Evolutionary conservation across 2,888 invertebrate species (phyloP).

Genomic region (Petrolisthes cinctipes): DNA sequence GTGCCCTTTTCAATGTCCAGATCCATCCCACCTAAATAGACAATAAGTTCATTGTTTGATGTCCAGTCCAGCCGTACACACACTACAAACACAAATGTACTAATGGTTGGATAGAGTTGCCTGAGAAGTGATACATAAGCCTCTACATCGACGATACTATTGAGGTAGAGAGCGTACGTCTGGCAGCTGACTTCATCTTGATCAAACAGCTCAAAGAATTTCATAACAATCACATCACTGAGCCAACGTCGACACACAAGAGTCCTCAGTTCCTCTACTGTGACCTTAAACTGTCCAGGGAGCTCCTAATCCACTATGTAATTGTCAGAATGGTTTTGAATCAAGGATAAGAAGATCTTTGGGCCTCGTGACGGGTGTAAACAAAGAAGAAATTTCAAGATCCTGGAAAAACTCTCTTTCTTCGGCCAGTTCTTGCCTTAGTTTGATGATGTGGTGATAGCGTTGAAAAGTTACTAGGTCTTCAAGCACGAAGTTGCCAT

Average conservation of each 20-base stretch:
- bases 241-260: background rate
- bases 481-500: conserved; percentile 13
- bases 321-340: background rate
- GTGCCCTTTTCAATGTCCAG: background rate
- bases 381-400: background rate
- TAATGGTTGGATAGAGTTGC: background rate
- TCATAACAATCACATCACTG: background rate
- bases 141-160: background rate
- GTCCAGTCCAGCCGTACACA: background rate
- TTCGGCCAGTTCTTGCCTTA: background rate
- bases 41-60: background rate
- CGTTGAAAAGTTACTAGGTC: background rate
- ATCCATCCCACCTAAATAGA: background rate
- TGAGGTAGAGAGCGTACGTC: background rate
- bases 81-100: background rate
- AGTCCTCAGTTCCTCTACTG: background rate
- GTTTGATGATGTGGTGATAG: background rate
- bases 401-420: background rate
- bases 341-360: background rate
- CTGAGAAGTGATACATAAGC: background rate
- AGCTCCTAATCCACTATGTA: background rate
- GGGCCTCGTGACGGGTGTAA: background rate
- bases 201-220: conserved; percentile 1
- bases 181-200: conserved; percentile 4
- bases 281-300: background rate